A percentile compares a stretch with the other conserved stretches of the same genome.
phyloP scores from a whole-genome alignment of 2,888 invertebrate genomes.

The Leucophenga maculata region DNA sequence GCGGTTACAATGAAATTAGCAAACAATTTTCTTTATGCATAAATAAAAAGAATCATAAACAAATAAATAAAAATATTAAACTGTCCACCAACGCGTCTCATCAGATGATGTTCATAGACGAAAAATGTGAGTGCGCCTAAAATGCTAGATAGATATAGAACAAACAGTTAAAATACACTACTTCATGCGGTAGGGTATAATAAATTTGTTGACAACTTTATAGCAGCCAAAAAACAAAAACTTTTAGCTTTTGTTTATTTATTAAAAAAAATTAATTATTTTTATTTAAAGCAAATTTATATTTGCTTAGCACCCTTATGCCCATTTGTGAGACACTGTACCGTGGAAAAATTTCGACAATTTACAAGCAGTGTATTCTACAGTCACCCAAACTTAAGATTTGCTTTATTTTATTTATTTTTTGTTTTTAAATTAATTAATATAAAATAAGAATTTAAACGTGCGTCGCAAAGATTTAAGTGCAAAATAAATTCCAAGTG shows the following conservation, averaged over 20 bases:
- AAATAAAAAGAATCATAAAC: constrained; percentile 26
- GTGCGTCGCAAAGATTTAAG: neutral
- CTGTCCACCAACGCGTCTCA: constrained; percentile 35
- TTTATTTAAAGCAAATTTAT: too few relatives aligned
- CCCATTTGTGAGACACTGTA: too few relatives aligned
- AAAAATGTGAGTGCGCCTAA: too few relatives aligned
- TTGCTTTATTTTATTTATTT: neutral
- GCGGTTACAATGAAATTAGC: neutral
- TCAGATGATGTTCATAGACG: neutral
- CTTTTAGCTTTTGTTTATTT: too few relatives aligned
- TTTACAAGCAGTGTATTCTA: too few relatives aligned
- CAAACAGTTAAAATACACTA: neutral
- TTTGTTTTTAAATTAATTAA: constrained; percentile 20
- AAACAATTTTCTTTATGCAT: neutral
- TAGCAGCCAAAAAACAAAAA: too few relatives aligned
- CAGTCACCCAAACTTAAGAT: too few relatives aligned
- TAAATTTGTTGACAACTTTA: too few relatives aligned
- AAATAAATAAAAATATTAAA: constrained; percentile 63
- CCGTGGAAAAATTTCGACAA: too few relatives aligned
- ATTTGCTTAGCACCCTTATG: too few relatives aligned
- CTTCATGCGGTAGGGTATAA: neutral
- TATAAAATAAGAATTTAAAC: neutral
- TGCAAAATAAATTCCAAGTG: constrained; percentile 13
- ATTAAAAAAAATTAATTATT: too few relatives aligned
- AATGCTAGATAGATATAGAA: too few relatives aligned